These are phyloP conservation scores for Carposina sasakii DNA, from an alignment of 1,140 invertebrate genomes.

Conservation along the genomic window DNA sequence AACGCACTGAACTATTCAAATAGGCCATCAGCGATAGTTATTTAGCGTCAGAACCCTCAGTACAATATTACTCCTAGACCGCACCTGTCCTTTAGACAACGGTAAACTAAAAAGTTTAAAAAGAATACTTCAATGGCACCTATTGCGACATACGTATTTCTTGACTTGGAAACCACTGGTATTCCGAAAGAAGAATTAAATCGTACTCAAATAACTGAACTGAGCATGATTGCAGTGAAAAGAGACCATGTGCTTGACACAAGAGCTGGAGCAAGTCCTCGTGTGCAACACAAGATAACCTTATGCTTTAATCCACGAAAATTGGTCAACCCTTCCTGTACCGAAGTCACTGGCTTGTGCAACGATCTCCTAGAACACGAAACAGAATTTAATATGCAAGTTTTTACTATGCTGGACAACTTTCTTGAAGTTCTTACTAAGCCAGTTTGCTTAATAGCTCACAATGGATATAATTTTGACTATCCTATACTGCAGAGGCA, in stretches of 20 bases:
- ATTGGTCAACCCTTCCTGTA: constrained; percentile 58
- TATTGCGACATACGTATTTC: constrained; percentile 75
- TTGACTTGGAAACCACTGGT: constrained; percentile 79
- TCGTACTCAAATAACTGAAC: constrained; percentile 76
- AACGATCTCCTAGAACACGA: constrained; percentile 78
- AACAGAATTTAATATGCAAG: constrained; percentile 72
- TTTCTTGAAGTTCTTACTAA: constrained; percentile 76
- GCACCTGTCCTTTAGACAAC: too few species aligned
- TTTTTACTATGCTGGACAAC: constrained; percentile 67
- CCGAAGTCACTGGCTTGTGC: constrained; percentile 76
- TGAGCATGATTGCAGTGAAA: constrained; percentile 74
- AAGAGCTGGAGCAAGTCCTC: constrained; percentile 56
- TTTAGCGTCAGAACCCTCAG: background rate
- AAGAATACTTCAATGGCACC: too few species aligned
- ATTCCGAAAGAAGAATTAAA: constrained; percentile 64
- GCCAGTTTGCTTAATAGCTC: constrained; percentile 84
- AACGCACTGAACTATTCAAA: background rate
- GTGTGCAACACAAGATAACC: constrained; percentile 76
- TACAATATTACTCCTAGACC: too few species aligned
- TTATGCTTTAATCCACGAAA: constrained; percentile 76
- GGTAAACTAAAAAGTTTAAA: too few species aligned
- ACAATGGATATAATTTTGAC: constrained; percentile 85
- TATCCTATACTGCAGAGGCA: constrained; percentile 70
- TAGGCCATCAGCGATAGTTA: background rate
- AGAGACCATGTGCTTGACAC: constrained; percentile 64